phyloP scores from a whole-genome alignment of 1,140 invertebrate genomes.

The Stegodyphus dumicola region DNA sequence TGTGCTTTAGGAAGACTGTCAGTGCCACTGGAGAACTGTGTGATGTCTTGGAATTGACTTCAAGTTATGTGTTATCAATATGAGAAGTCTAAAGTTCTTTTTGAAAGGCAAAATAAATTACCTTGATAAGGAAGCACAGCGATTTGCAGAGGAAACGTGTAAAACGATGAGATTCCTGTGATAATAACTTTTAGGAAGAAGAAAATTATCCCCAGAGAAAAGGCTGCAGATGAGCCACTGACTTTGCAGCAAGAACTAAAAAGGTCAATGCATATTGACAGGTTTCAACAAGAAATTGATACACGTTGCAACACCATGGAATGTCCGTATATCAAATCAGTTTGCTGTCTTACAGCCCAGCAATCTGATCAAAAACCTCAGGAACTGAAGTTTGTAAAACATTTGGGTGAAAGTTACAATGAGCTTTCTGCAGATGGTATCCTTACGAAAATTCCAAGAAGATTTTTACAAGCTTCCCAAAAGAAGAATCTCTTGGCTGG shows the following conservation, averaged over 20 bases:
- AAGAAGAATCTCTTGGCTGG: not conserved
- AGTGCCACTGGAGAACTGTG: not conserved
- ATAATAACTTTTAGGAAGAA: not conserved
- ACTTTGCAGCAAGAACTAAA: constrained; percentile 22
- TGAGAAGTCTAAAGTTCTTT: not conserved
- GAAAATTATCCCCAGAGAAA: constrained; percentile 11
- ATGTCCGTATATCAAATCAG: not conserved
- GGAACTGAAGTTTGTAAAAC: constrained; percentile 49
- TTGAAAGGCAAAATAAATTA: not conserved
- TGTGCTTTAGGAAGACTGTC: not conserved
- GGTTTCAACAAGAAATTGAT: not conserved
- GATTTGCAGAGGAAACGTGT: not conserved
- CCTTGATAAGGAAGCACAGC: not conserved
- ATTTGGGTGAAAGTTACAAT: constrained; percentile 15
- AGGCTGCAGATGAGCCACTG: constrained; percentile 7
- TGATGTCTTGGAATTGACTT: not conserved
- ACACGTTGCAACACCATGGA: not conserved
- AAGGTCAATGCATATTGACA: not conserved
- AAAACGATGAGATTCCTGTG: not conserved
- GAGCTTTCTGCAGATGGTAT: constrained; percentile 14
- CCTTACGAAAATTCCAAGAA: not conserved
- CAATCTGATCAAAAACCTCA: constrained; percentile 18
- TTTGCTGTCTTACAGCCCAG: constrained; percentile 18
- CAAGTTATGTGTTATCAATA: not conserved
- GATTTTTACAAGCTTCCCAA: not conserved